Conservation (phyloP, 2,888 invertebrate species). For the Dastarcus helophoroides region DNA sequence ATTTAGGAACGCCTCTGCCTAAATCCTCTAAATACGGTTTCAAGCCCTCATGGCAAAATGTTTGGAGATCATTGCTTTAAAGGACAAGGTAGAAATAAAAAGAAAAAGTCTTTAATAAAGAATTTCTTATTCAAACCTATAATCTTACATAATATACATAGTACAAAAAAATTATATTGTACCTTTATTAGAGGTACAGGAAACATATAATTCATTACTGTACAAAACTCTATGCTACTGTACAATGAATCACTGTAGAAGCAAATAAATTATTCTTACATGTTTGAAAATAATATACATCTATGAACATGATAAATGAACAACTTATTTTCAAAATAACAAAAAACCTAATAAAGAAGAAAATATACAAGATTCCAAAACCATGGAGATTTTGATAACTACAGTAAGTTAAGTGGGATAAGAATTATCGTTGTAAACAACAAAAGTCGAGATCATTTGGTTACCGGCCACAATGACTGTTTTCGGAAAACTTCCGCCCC, state of each 20-base stretch:
- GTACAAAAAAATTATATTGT: conserved; percentile 62
- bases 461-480: conserved; percentile 12
- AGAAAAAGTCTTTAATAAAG: conserved; percentile 31
- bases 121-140: conserved; percentile 55
- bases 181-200: conserved; percentile 28
- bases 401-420: conserved; percentile 8
- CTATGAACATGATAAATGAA: conserved; percentile 30
- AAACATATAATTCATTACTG: conserved; percentile 32
- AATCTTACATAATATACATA: conserved; percentile 77
- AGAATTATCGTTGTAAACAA: conserved; percentile 27
- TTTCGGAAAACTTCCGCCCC: neutral
- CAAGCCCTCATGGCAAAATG: too few species aligned
- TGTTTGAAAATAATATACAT: conserved; percentile 36
- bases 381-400: conserved; percentile 14
- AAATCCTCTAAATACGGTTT: too few species aligned
- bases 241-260: conserved; percentile 36
- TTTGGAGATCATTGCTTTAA: neutral
- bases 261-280: conserved; percentile 37
- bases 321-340: conserved; percentile 25
- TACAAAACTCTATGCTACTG: conserved; percentile 39
- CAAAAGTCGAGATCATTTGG: conserved; percentile 35
- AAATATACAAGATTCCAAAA: conserved; percentile 15
- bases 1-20: too few species aligned
- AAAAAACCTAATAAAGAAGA: conserved; percentile 11
- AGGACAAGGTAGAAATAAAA: conserved; percentile 4